Percentiles rank a stretch among this genome's conserved stretches.
Conservation (phyloP, 2,888 invertebrate genomes). For the Drosophila fungiperda region DNA sequence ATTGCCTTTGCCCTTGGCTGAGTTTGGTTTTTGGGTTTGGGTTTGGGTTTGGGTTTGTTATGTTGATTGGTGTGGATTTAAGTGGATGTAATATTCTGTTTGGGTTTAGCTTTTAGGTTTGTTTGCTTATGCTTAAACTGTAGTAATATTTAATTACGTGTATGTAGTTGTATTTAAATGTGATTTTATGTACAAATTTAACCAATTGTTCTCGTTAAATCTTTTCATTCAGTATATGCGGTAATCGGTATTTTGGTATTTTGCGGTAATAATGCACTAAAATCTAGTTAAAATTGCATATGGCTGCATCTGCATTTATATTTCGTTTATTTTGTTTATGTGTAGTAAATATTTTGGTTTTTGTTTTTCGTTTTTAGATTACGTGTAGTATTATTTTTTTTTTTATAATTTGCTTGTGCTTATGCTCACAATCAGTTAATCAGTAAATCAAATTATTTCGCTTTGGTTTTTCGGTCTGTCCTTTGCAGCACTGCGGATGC, state of each 20-base stretch:
- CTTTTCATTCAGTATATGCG: constrained; percentile 60
- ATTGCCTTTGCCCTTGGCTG: constrained; percentile 43
- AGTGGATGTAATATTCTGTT: constrained; percentile 38
- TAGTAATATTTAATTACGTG: constrained; percentile 78
- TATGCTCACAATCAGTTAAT: constrained; percentile 57
- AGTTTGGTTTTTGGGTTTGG: constrained; percentile 4
- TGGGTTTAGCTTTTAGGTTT: constrained; percentile 45
- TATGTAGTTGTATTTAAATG: constrained; percentile 72
- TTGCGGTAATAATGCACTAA: constrained; percentile 79
- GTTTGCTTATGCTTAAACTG: constrained; percentile 75
- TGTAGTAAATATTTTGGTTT: constrained; percentile 59
- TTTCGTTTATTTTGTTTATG: constrained; percentile 63
- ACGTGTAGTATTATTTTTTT: constrained; percentile 28
- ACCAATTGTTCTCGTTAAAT: constrained; percentile 55
- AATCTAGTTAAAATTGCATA: constrained; percentile 81
- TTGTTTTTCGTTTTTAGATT: constrained; percentile 39
- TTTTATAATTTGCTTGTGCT: constrained; percentile 42
- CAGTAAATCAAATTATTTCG: constrained; percentile 57
- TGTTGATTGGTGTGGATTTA: constrained; percentile 22
- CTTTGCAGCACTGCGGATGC: constrained; percentile 42
- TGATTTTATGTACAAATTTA: constrained; percentile 74
- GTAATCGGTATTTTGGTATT: constrained; percentile 63
- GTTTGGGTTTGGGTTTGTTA: not conserved
- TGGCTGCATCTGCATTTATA: constrained; percentile 75
- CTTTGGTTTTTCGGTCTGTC: constrained; percentile 42